A percentile compares a stretch with the other conserved stretches of the same genome.
Evolutionary conservation across 2,113 vertebrate genomes (phyloP).

Genomic region (Apistogramma diplotaenia): DNA sequence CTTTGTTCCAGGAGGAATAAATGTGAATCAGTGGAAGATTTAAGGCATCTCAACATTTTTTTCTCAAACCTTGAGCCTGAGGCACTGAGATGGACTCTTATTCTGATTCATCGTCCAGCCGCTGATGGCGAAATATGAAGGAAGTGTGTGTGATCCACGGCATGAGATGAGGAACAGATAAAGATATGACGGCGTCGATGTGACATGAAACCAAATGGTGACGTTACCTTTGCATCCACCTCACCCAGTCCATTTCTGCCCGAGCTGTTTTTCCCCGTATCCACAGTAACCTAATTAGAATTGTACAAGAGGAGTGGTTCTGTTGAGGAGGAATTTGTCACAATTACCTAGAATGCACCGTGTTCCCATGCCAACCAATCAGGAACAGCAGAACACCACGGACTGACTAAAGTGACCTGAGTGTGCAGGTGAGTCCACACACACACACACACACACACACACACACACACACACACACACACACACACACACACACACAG

Average conservation of each 20-base stretch:
- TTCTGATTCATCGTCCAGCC: constrained; percentile 22
- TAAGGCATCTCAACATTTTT: background rate
- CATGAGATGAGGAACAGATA: constrained; percentile 24
- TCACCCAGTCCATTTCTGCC: constrained; percentile 66
- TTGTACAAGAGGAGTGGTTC: constrained; percentile 56
- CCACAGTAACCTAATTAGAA: constrained; percentile 72
- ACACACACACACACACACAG: background rate
- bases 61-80: background rate
- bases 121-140: constrained; percentile 1
- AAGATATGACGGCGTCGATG: background rate
- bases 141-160: background rate
- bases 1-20: constrained; percentile 8
- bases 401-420: background rate
- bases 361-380: constrained; percentile 1
- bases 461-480: background rate
- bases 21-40: constrained; percentile 8
- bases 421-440: background rate
- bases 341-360: constrained; percentile 40
- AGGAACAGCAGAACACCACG: background rate
- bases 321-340: constrained; percentile 43
- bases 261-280: constrained; percentile 60
- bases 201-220: constrained; percentile 16
- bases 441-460: background rate
- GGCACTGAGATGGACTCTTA: background rate
- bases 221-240: constrained; percentile 67